Evolutionary conservation across 2,113 vertebrate genomes (phyloP).

Genomic region (Suncus etruscus): DNA sequence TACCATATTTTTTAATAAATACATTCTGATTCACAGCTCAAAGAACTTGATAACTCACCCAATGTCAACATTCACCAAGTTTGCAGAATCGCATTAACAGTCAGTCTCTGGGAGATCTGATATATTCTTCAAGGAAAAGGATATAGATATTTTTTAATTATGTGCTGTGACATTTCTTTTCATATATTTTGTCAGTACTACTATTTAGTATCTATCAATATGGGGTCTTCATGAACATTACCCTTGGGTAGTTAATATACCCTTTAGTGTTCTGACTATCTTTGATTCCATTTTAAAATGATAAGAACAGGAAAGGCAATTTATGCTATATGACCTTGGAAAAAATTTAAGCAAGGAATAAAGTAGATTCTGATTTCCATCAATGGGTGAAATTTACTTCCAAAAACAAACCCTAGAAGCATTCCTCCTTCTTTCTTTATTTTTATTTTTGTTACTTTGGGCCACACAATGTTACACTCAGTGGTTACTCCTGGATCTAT

Average conservation of each 20-base stretch:
- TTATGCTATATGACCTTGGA: not conserved
- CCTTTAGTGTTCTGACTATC: not conserved
- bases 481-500: too few species aligned
- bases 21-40: not conserved
- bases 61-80: not conserved
- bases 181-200: not conserved
- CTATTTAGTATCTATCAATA: not conserved
- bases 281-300: not conserved
- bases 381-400: not conserved
- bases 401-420: not conserved
- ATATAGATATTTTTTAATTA: not conserved
- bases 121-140: constrained; percentile 27
- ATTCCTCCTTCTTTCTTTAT: not conserved
- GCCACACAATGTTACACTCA: too few species aligned
- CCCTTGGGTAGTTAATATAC: not conserved
- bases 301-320: not conserved
- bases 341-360: too few species aligned
- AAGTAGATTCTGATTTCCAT: not conserved
- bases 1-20: not conserved
- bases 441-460: not conserved
- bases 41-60: not conserved
- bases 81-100: not conserved
- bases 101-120: not conserved
- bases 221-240: not conserved
- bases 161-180: not conserved